Conservation (phyloP, 2,113 vertebrate species). For the rat (Rattus norvegicus) region DNA sequence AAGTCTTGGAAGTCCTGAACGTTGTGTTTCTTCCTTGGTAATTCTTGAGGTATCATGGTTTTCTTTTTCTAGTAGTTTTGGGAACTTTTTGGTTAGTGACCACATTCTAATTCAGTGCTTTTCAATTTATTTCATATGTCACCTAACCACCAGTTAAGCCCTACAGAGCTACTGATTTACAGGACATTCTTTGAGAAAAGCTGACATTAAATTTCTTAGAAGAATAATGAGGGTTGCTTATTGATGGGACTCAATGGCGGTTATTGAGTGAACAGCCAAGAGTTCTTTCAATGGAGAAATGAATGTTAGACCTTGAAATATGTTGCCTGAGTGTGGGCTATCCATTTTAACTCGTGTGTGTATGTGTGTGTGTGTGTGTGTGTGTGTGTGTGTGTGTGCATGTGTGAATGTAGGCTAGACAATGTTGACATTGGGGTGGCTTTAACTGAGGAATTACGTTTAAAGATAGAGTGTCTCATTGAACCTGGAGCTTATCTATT, state of each 20-base stretch:
- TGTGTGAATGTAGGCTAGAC: background rate
- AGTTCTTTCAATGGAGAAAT: background rate
- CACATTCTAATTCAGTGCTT: slow-evolving; percentile 36
- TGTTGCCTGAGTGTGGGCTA: background rate
- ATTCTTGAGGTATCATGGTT: background rate
- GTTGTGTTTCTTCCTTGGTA: background rate
- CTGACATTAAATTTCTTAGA: slow-evolving; percentile 52
- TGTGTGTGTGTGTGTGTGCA: too few relatives aligned
- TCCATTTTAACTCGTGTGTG: slow-evolving; percentile 6
- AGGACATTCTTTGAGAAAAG: slow-evolving; percentile 30
- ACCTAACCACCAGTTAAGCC: slow-evolving; percentile 11
- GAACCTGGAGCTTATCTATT: background rate
- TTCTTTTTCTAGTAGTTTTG: background rate
- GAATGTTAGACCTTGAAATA: background rate
- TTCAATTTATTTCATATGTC: slow-evolving; percentile 36
- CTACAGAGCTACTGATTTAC: background rate
- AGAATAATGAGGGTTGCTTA: slow-evolving; percentile 52
- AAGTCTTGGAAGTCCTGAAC: background rate
- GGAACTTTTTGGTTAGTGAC: slow-evolving; percentile 54
- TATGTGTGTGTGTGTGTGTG: background rate
- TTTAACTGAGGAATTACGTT: background rate
- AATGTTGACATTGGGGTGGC: background rate
- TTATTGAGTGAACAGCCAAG: slow-evolving; percentile 1
- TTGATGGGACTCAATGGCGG: slow-evolving; percentile 15
- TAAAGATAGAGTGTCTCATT: background rate